A percentile compares a stretch with the other conserved stretches of the same genome.
These are phyloP conservation scores for Ciconia boyciana DNA, from an alignment of 2,113 vertebrate species.

Conservation along the genomic window DNA sequence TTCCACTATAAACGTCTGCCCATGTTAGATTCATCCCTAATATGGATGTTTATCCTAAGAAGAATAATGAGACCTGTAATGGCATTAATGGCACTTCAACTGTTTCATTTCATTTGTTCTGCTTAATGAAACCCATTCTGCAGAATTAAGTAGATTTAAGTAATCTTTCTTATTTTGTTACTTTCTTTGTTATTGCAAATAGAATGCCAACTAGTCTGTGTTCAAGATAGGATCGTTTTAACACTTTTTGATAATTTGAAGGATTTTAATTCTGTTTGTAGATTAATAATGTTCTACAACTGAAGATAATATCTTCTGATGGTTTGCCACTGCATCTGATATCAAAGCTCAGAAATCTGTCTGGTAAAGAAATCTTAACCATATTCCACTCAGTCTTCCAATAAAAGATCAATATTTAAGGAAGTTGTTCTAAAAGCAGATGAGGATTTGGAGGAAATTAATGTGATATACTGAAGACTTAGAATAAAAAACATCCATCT, in stretches of 20 bases:
- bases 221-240: not conserved
- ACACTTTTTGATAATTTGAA: not conserved
- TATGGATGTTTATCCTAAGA: not conserved
- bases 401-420: not conserved
- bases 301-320: not conserved
- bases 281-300: not conserved
- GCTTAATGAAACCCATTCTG: conserved; percentile 12
- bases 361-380: not conserved
- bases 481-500: not conserved
- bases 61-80: conserved; percentile 13
- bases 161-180: conserved; percentile 23
- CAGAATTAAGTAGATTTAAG: conserved; percentile 41
- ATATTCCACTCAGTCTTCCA: not conserved
- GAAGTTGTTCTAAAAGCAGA: conserved; percentile 1
- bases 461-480: not conserved
- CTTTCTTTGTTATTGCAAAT: not conserved
- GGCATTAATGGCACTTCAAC: conserved; percentile 2
- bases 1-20: not conserved
- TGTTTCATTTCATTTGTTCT: conserved; percentile 43
- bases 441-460: not conserved
- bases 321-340: not conserved
- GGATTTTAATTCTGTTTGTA: not conserved
- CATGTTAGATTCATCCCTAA: not conserved
- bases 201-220: not conserved
- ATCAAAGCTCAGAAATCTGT: not conserved